phyloP scores from a whole-genome alignment of 2,888 invertebrate species.

The Blera fallax region DNA sequence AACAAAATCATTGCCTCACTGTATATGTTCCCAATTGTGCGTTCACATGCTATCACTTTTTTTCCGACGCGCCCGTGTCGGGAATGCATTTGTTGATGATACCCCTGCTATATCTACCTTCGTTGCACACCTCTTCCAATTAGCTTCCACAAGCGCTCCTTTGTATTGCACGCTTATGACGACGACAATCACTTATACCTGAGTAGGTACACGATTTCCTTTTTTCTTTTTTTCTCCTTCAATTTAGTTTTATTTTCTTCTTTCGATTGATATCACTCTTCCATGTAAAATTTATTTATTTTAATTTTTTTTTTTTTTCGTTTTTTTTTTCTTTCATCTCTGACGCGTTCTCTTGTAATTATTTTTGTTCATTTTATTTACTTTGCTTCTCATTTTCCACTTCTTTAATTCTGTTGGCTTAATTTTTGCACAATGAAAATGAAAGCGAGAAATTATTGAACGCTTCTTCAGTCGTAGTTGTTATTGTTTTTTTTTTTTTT shows the following conservation, averaged over 20 bases:
- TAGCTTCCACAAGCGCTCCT: not conserved
- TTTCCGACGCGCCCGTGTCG: not conserved
- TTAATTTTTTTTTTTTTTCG: not conserved
- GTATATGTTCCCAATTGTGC: not conserved
- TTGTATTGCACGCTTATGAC: constrained; percentile 1
- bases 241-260: constrained; percentile 33
- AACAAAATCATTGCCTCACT: not conserved
- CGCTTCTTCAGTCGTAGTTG: constrained; percentile 15
- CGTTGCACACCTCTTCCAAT: not conserved
- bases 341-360: not conserved
- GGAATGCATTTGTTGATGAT: constrained; percentile 25
- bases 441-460: constrained; percentile 47
- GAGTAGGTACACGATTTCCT: constrained; percentile 1
- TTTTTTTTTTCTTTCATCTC: constrained; percentile 9
- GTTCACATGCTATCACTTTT: not conserved
- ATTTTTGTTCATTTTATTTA: not conserved
- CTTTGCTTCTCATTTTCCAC: constrained; percentile 2
- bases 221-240: not conserved
- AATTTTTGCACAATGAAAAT: constrained; percentile 43
- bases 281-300: not conserved
- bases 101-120: not conserved
- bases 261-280: constrained; percentile 40
- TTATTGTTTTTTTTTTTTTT: not conserved
- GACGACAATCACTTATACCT: constrained; percentile 25
- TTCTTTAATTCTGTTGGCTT: constrained; percentile 9